Percentiles rank a stretch among this genome's conserved stretches.
Conservation (phyloP, 2,113 vertebrate genomes). For the Climacteris rufus region DNA sequence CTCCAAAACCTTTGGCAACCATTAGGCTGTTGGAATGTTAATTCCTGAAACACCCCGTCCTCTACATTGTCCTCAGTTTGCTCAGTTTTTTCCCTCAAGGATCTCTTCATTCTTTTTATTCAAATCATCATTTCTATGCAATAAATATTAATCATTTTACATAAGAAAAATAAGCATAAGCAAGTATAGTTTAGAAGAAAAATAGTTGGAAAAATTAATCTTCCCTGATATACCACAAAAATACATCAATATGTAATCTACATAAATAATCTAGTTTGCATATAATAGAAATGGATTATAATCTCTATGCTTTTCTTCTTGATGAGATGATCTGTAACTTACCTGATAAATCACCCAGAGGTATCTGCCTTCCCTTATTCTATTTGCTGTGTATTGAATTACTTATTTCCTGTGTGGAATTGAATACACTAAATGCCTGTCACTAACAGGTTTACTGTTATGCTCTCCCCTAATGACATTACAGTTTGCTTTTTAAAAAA, state of each 20-base stretch:
- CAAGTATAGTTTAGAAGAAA: not conserved
- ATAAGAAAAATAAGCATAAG: not conserved
- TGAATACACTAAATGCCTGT: not conserved
- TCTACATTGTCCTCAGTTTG: not conserved
- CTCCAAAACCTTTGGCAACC: constrained; percentile 8
- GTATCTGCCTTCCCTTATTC: not conserved
- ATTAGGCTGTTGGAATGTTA: not conserved
- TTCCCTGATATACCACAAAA: not conserved
- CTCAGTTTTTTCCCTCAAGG: not conserved
- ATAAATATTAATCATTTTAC: not conserved
- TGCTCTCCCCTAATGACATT: not conserved
- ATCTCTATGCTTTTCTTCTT: not conserved
- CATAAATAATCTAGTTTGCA: not conserved
- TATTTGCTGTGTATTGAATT: constrained; percentile 26
- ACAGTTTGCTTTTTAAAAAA: not conserved
- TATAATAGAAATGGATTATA: not conserved
- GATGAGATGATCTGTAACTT: not conserved
- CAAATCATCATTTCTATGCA: not conserved
- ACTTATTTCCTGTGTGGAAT: constrained; percentile 10
- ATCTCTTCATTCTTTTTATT: not conserved
- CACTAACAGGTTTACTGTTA: not conserved
- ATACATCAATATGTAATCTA: not conserved
- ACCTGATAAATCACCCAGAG: not conserved
- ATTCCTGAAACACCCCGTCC: not conserved
- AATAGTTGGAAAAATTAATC: not conserved